These are phyloP conservation scores for Microcebus lehilahytsara DNA, from an alignment of 2,113 vertebrate genomes.

Conservation along the genomic window DNA sequence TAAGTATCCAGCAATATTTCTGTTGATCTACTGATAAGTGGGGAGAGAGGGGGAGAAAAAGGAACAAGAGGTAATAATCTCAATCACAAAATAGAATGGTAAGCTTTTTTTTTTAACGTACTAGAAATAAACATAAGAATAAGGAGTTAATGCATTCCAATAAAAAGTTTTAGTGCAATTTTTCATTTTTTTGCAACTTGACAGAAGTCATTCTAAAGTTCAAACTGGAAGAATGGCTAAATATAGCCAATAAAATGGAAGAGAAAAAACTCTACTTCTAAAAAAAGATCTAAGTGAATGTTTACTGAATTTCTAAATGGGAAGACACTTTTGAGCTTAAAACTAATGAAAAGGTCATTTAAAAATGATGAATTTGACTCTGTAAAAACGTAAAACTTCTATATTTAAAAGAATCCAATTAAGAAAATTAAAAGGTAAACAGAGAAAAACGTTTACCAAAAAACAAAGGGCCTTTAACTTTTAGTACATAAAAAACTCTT, in stretches of 20 bases:
- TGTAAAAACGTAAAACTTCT: background rate
- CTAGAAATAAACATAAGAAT: background rate
- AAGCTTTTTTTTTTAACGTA: background rate
- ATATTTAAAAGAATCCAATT: background rate
- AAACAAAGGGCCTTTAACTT: background rate
- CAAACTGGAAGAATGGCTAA: background rate
- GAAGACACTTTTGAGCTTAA: background rate
- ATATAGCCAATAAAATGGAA: background rate
- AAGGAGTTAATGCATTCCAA: background rate
- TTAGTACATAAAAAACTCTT: background rate
- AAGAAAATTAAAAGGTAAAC: background rate
- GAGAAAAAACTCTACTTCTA: background rate
- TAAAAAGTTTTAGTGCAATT: background rate
- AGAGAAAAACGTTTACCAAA: background rate
- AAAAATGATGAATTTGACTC: background rate
- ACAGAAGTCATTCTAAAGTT: background rate
- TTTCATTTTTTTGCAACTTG: background rate
- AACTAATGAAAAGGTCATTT: slow-evolving; percentile 12
- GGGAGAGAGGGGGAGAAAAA: background rate
- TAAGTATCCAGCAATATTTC: background rate
- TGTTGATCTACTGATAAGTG: background rate
- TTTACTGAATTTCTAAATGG: background rate
- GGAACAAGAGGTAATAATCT: background rate
- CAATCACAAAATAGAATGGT: background rate
- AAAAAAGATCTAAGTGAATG: background rate